Conservation (phyloP, 64 coral and sea anemone genomes). For the Pocillopora damicornis region DNA sequence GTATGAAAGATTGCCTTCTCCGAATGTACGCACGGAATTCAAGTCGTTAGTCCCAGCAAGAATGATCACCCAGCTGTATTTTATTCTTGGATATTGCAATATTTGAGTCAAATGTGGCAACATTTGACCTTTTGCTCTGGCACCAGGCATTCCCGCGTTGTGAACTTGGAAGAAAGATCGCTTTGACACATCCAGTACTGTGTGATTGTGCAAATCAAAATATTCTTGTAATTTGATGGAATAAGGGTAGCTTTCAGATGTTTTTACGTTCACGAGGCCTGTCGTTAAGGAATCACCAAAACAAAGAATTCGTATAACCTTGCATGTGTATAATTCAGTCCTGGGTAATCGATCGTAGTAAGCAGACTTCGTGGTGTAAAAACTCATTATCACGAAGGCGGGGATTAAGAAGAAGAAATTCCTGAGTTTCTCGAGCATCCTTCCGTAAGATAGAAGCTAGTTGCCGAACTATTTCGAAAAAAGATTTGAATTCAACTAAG, state of each 20-base stretch:
- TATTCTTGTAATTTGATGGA: conserved; percentile 26
- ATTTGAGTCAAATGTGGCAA: conserved; percentile 19
- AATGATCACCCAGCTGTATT: conserved; percentile 68
- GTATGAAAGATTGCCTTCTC: background rate
- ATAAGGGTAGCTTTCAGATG: conserved; percentile 32
- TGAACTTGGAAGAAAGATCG: conserved; percentile 18
- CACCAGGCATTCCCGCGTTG: conserved; percentile 43
- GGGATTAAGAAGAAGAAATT: too few relatives aligned
- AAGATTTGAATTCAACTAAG: too few relatives aligned
- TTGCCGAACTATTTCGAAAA: too few relatives aligned
- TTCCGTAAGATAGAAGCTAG: too few relatives aligned
- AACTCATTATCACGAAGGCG: background rate
- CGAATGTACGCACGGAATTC: background rate
- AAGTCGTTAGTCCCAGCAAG: conserved; percentile 69
- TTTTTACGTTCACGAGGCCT: background rate
- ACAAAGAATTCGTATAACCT: conserved; percentile 55
- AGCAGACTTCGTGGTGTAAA: background rate
- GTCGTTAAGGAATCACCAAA: conserved; percentile 67
- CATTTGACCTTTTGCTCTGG: conserved; percentile 42
- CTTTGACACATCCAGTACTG: background rate
- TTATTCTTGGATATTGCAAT: background rate
- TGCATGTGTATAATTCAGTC: background rate
- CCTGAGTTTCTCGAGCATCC: too few relatives aligned
- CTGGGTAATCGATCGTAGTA: background rate
- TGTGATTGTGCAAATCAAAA: conserved; percentile 12